phyloP scores from a whole-genome alignment of 2,888 invertebrate genomes.

The Aquatica leii region DNA sequence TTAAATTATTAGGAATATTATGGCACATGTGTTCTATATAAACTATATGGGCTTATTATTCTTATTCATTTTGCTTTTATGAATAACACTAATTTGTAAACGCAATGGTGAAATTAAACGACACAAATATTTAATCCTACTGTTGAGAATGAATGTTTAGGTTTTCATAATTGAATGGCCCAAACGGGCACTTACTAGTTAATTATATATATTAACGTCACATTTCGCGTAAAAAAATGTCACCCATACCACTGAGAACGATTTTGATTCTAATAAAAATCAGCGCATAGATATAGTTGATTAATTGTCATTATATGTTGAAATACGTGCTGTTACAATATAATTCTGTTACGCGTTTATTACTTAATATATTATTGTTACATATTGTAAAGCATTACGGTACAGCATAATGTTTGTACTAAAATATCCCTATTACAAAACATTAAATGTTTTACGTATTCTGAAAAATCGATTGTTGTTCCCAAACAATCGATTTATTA shows the following conservation, averaged over 20 bases:
- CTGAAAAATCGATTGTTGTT: slow-evolving; percentile 51
- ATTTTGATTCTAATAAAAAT: slow-evolving; percentile 35
- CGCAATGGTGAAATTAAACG: slow-evolving; percentile 2
- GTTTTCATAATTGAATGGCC: slow-evolving; percentile 18
- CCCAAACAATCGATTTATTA: slow-evolving; percentile 54
- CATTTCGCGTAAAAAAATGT: slow-evolving; percentile 51
- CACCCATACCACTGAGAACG: slow-evolving; percentile 52
- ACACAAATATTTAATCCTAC: slow-evolving; percentile 18
- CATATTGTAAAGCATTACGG: slow-evolving; percentile 59
- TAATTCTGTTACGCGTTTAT: slow-evolving; percentile 46
- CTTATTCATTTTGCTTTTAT: slow-evolving; percentile 20
- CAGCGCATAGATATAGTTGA: slow-evolving; percentile 29
- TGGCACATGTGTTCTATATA: slow-evolving; percentile 26
- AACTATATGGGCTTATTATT: slow-evolving; percentile 22
- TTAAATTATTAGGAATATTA: slow-evolving; percentile 27
- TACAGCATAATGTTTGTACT: slow-evolving; percentile 53
- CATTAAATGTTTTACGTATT: slow-evolving; percentile 11
- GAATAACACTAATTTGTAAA: slow-evolving; percentile 22
- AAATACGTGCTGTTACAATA: slow-evolving; percentile 51
- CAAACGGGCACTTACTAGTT: neutral
- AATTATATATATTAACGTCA: slow-evolving; percentile 14
- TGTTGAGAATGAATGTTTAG: slow-evolving; percentile 26
- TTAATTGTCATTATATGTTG: slow-evolving; percentile 39
- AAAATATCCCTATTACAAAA: neutral
- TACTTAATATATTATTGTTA: slow-evolving; percentile 56